phyloP scores from a whole-genome alignment of 1,140 invertebrate genomes.

The Argopecten irradians region DNA sequence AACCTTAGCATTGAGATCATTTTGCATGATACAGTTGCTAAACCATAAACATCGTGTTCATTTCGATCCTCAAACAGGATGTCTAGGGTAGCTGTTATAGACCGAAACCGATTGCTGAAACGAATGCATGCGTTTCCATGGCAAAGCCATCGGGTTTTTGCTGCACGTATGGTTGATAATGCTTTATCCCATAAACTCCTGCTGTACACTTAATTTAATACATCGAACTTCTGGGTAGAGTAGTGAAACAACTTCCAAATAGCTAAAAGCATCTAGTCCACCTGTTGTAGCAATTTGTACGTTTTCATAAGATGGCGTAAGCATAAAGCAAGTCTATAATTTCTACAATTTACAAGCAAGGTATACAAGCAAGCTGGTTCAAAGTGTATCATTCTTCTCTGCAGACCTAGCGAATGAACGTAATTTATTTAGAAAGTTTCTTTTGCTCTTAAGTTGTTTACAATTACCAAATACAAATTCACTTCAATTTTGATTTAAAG shows the following conservation, averaged over 20 bases:
- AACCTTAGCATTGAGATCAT: slow-evolving; percentile 13
- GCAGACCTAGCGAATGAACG: slow-evolving; percentile 40
- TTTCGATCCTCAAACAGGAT: slow-evolving; percentile 31
- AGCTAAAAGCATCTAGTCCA: slow-evolving; percentile 34
- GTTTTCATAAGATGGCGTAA: slow-evolving; percentile 48
- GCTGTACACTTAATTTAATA: slow-evolving; percentile 37
- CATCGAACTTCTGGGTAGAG: slow-evolving; percentile 37
- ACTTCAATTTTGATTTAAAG: no score
- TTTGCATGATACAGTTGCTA: not conserved
- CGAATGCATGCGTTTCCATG: slow-evolving; percentile 35
- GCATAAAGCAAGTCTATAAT: slow-evolving; percentile 50
- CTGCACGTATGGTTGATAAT: slow-evolving; percentile 32
- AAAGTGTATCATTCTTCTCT: slow-evolving; percentile 40
- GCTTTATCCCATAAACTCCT: slow-evolving; percentile 38
- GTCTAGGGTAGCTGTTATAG: slow-evolving; percentile 35
- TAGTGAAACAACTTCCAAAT: slow-evolving; percentile 50
- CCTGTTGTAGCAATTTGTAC: slow-evolving; percentile 25
- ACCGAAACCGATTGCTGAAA: slow-evolving; percentile 30
- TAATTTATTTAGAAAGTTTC: not conserved
- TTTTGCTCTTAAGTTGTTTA: not conserved
- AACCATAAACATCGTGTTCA: slow-evolving; percentile 33
- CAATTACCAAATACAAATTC: no score
- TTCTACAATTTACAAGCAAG: slow-evolving; percentile 50
- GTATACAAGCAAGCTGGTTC: slow-evolving; percentile 34
- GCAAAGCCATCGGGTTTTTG: slow-evolving; percentile 47